Base-by-base conservation (phyloP, 2,888 invertebrate genomes). In the Ornithoptera alexandrae region DNA sequence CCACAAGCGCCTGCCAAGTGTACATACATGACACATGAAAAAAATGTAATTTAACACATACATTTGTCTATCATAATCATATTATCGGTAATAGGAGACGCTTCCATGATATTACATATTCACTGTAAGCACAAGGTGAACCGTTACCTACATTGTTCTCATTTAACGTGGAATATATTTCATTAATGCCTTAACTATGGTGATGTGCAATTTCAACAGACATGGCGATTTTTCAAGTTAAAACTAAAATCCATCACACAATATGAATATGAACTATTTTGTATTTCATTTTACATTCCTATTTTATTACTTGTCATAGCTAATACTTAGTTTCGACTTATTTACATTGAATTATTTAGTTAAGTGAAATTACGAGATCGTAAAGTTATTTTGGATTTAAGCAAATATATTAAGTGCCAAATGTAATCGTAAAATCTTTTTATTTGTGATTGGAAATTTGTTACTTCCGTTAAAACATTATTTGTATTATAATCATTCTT, bases 251-350 rank as follows among this genome's bases (percentile, higher is more conserved):
- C 56, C 57, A 69, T 67, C 65, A 15, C 63, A 62, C 39, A 61
- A 42, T 62, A 46, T 18, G 36, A 61, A 56, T 66, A 53, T 57
- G 24, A 70, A 60, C 59, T 63, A 66, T 69, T 67, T 68, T 63
- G 46, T 68, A 64, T 66, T 71, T 71, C 24, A 53, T 62, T 67
- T 71, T 62, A 65, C 62, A 67, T 68, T 68, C 62, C 70, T 63
- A 64, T 63, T 68, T 57, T 67, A 70, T 68, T 62, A 64, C 70
- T 72, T 72, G 66, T 56, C 59, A 22, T 58, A 53, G 18, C 53
- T 53, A 53, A 53, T n/a, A 22, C 12, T 58, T 58, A 58, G 57
- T 24, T 58, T 53, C 10, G 12, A 62, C 22, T 42, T 61, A 39
- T 62, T 62, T 46, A 18, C 39, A 62, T 20, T 62, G 42, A 50